These are phyloP conservation scores for Ornithoptera priamus DNA, from an alignment of 2,888 invertebrate genomes.

Conservation along the genomic window DNA sequence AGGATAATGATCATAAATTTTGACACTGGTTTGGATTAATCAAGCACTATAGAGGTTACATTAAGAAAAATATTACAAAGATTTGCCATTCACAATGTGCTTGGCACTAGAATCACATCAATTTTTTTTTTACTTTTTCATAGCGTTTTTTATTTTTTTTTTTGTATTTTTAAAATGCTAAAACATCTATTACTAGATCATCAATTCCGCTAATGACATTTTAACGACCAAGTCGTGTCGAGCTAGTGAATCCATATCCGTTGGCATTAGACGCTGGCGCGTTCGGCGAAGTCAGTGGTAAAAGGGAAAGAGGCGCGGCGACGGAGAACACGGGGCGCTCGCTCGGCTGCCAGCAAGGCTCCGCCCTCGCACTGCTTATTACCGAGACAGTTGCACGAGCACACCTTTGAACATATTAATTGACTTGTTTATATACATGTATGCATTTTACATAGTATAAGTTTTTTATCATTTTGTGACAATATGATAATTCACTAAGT, in stretches of 20 bases:
- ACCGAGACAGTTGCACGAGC: conserved; percentile 75
- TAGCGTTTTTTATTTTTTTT: neutral
- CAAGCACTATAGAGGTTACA: neutral
- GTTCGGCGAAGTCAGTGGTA: conserved; percentile 50
- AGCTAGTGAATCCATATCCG: neutral
- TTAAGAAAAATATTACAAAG: neutral
- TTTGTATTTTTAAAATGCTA: neutral
- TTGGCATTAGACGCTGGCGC: conserved; percentile 43
- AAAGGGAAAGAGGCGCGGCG: conserved; percentile 45
- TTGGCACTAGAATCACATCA: neutral
- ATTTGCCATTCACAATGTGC: neutral
- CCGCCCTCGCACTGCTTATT: conserved; percentile 73
- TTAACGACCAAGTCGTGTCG: neutral
- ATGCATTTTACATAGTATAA: too few relatives aligned
- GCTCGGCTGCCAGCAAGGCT: conserved; percentile 49
- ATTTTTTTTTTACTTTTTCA: neutral
- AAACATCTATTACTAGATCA: neutral
- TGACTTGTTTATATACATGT: neutral
- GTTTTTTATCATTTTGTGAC: too few relatives aligned
- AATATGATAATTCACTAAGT: too few relatives aligned
- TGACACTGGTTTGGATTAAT: neutral
- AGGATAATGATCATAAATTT: neutral
- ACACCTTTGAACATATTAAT: conserved; percentile 54
- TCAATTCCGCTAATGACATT: neutral
- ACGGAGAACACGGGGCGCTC: conserved; percentile 39